phyloP scores from a whole-genome alignment of 2,888 invertebrate species.

The Lithophane socia region DNA sequence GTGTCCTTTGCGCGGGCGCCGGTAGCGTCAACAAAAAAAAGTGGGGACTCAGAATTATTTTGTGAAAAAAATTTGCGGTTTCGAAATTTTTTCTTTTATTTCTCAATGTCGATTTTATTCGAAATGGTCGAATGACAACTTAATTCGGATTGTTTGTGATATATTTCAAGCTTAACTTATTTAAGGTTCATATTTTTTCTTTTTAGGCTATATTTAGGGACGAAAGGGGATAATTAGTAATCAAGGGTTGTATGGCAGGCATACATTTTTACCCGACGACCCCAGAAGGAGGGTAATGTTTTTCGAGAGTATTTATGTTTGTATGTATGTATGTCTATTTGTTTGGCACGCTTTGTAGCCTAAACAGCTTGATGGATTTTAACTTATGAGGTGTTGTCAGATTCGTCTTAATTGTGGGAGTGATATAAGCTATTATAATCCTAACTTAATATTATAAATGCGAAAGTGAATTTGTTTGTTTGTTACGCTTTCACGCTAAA shows the following conservation, averaged over 20 bases:
- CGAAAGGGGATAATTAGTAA: neutral
- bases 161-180: neutral
- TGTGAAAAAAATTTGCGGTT: neutral
- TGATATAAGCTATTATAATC: too few species aligned
- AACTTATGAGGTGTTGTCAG: too few species aligned
- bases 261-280: neutral
- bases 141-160: neutral
- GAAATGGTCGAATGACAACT: neutral
- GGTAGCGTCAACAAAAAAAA: constrained; percentile 63
- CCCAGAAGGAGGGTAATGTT: too few species aligned
- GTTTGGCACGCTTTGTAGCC: too few species aligned
- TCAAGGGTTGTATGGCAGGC: constrained; percentile 4
- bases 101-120: neutral
- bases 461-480: too few species aligned
- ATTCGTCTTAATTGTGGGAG: too few species aligned
- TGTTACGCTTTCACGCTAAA: too few species aligned
- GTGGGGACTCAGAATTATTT: constrained; percentile 2
- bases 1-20: constrained; percentile 67
- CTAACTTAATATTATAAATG: too few species aligned
- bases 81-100: constrained; percentile 16
- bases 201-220: neutral
- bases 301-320: too few species aligned
- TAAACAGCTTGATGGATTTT: too few species aligned
- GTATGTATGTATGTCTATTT: too few species aligned
- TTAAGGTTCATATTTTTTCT: neutral